Percentiles rank a stretch among this genome's conserved stretches.
These are phyloP conservation scores for Peucedramus taeniatus DNA, from an alignment of 2,113 vertebrate genomes.

Conservation along the genomic window DNA sequence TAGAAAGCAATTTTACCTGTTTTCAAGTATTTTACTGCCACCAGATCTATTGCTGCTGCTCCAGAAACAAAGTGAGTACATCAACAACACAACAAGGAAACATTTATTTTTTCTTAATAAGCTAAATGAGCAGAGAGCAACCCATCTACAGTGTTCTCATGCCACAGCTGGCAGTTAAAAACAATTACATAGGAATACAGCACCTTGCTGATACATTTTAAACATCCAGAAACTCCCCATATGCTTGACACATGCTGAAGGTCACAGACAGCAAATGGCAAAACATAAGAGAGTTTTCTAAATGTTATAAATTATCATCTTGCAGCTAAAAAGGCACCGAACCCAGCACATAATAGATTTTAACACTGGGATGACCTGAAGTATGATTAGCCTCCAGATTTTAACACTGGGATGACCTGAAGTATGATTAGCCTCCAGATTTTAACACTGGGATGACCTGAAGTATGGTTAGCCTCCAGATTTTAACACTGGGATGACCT, in stretches of 20 bases:
- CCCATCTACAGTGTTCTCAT: background rate
- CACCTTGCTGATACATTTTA: background rate
- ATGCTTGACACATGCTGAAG: conserved; percentile 31
- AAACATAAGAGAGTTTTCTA: conserved; percentile 15
- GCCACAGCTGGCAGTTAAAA: background rate
- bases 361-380: background rate
- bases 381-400: background rate
- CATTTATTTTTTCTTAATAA: background rate
- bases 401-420: no score
- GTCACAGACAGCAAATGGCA: conserved; percentile 22
- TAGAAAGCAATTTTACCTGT: background rate
- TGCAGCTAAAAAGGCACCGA: background rate
- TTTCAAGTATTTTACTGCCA: background rate
- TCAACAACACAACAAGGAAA: background rate
- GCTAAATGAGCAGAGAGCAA: background rate
- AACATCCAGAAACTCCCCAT: conserved; percentile 35
- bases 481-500: background rate
- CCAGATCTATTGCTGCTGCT: background rate
- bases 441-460: background rate
- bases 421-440: background rate
- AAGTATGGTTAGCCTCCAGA: no score
- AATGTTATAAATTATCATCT: background rate
- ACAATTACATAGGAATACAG: background rate
- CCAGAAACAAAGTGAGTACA: conserved; percentile 9
- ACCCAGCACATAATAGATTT: background rate